Evolutionary conservation across 2,797 vertebrate genomes (phyloP).

Genomic region (Garrulus glandarius): DNA sequence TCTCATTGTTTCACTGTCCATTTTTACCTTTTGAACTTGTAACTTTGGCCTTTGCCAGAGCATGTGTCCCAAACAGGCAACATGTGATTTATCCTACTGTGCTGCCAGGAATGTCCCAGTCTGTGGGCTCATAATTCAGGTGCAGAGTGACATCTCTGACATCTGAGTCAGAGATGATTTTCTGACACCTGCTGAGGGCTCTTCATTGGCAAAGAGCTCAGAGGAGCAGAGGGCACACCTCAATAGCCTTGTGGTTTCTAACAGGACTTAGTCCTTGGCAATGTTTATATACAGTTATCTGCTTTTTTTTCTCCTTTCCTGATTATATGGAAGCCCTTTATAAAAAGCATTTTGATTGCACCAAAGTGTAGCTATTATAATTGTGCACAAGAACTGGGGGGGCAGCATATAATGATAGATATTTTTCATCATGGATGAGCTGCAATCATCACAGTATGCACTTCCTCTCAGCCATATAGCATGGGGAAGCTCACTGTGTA

Average conservation of each 20-base stretch:
- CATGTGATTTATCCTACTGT: neutral
- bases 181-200: neutral
- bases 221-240: neutral
- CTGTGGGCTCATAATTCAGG: neutral
- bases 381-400: neutral
- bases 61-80: accelerated
- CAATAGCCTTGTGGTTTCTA: neutral
- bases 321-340: constrained; percentile 13
- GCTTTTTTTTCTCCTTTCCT: neutral
- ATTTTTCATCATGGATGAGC: constrained; percentile 28
- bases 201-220: neutral
- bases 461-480: constrained; percentile 19
- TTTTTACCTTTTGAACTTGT: neutral
- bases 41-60: neutral
- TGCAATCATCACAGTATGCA: constrained; percentile 38
- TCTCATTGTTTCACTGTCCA: neutral
- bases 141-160: neutral
- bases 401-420: neutral
- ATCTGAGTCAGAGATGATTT: neutral
- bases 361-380: neutral
- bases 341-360: constrained; percentile 21
- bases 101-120: neutral
- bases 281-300: neutral
- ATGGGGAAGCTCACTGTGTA: neutral
- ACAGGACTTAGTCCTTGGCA: neutral